These are phyloP conservation scores for Clarias pachynema DNA, from an alignment of 2,797 vertebrate genomes.

Conservation along the genomic window DNA sequence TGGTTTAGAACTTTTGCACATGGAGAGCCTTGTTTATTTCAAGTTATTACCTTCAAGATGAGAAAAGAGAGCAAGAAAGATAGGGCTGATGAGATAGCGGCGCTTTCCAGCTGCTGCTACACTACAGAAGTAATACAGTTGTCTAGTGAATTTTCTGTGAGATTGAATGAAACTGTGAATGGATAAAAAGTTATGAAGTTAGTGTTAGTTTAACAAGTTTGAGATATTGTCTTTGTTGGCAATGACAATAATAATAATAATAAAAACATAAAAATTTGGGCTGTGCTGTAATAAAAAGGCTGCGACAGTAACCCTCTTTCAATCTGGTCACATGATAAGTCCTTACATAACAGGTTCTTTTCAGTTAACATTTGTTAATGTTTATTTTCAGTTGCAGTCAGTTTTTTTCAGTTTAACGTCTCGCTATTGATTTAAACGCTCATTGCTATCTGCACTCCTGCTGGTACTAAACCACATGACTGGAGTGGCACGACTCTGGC, in stretches of 20 bases:
- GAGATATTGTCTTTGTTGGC: background rate
- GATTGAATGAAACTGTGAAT: background rate
- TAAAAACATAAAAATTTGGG: background rate
- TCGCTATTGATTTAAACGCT: background rate
- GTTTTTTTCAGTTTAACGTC: background rate
- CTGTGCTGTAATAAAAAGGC: background rate
- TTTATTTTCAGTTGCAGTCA: background rate
- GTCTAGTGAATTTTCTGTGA: background rate
- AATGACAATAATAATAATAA: background rate
- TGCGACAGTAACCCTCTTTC: background rate
- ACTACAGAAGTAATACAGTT: too few relatives aligned
- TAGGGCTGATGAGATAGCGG: background rate
- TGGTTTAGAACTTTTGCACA: background rate
- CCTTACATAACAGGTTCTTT: background rate
- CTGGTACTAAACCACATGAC: background rate
- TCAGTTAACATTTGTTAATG: background rate
- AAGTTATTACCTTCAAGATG: background rate
- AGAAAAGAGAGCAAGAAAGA: background rate
- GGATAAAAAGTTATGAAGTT: background rate
- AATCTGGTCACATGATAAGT: background rate
- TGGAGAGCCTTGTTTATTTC: background rate
- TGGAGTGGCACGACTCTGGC: background rate
- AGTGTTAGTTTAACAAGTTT: background rate
- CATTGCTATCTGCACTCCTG: background rate
- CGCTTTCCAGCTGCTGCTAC: background rate